Evolutionary conservation across 2,797 vertebrate species (phyloP), one percentile per base, ranked within the genome.

Genomic region (Potorous gilbertii): DNA sequence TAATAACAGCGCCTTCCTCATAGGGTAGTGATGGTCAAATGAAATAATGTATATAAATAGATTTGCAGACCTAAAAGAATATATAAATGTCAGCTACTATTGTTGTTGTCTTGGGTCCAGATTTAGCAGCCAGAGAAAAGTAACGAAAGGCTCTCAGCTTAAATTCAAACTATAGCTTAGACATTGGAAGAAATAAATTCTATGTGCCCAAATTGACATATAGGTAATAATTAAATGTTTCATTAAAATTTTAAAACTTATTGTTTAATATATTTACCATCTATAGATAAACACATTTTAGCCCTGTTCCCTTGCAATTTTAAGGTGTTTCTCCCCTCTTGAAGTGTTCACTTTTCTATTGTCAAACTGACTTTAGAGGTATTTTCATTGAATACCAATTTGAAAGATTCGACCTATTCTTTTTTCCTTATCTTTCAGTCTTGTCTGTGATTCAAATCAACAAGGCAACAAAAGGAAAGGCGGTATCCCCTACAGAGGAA

Each of bases 391-490:
- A 91, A 91, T 89, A 89, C 91, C 50, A 29, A 4, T 91, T 74
- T 94, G 62, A 94, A 94, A 90, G 56, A 93, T 95, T 94, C 91
- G 95, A 91, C 54, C n/a, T 46, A 95, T 56, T 93, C 54, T 92
- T 0, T 0, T 81, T 90, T 91, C 96, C 74, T 74, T 95, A 95
- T 96, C 62, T 87, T 87, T 87, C 74, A 87, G 50, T 87, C 74
- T 50, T 27, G 40, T 87, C 74, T 87, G 40, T 50, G 40, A 50
- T 87, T 87, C 74, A 87, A 50, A 87, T 87, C 74, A 87, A 87
- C 74, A 87, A 87, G 8, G 28, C 9, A 87, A 87, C 74, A 87
- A 87, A 87, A 50, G 40, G 9, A 50, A 87, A 87, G 40, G 40
- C 11, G 40, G 40, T 87, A 10, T 46, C 40, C 66, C n/a, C n/a